These are phyloP conservation scores for Amblyornis subalaris DNA, from an alignment of 2,113 vertebrate species.

Conservation along the genomic window DNA sequence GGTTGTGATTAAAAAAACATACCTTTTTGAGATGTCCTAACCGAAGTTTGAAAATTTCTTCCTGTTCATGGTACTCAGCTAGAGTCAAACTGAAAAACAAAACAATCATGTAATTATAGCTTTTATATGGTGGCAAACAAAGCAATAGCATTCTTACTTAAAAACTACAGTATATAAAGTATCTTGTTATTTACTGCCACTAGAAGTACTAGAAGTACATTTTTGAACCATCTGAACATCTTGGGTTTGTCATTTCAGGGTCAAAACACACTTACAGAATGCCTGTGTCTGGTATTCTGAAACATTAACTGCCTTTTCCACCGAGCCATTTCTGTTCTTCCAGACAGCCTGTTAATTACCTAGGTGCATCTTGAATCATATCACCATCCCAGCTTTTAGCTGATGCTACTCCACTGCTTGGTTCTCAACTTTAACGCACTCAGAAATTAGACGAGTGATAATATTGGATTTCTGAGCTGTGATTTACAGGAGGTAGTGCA, in stretches of 20 bases:
- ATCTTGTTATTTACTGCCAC: background rate
- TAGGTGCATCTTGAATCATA: background rate
- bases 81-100: conserved; percentile 85
- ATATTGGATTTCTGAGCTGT: background rate
- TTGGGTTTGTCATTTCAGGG: background rate
- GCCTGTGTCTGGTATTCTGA: background rate
- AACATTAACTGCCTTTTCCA: background rate
- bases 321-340: background rate
- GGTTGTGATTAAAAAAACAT: background rate
- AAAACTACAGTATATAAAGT: background rate
- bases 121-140: background rate
- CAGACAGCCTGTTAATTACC: background rate
- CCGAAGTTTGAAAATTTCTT: conserved; percentile 98
- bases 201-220: background rate
- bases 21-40: conserved; percentile 99
- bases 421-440: background rate
- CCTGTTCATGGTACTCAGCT: conserved; percentile 98
- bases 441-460: background rate
- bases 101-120: background rate
- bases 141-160: background rate
- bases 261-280: background rate
- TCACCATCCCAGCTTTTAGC: background rate
- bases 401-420: background rate
- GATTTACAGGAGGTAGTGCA: background rate
- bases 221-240: background rate